A percentile compares a stretch with the other conserved stretches of the same genome.
phyloP scores from a whole-genome alignment of 2,113 vertebrate species.

The Laticauda laticaudata region DNA sequence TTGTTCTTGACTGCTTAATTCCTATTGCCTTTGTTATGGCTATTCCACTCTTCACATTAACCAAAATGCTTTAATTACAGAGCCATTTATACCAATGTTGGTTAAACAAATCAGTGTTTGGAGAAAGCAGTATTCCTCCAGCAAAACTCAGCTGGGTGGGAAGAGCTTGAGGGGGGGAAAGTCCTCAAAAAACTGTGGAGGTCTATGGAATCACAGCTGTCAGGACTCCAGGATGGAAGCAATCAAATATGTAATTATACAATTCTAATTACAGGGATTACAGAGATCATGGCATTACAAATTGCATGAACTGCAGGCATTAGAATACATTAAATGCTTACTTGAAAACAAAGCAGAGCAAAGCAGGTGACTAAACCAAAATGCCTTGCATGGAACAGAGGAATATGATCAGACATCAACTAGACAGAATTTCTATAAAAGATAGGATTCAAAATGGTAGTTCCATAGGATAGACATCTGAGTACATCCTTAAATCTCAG shows the following conservation, averaged over 20 bases:
- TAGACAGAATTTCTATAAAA: not conserved
- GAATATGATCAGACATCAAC: no score
- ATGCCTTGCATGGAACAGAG: not conserved
- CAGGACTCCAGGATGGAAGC: constrained; percentile 31
- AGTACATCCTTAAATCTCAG: not conserved
- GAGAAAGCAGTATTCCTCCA: constrained; percentile 8
- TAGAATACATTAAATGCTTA: constrained; percentile 41
- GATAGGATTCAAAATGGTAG: not conserved
- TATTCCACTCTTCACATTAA: constrained; percentile 2
- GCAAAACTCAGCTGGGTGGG: not conserved
- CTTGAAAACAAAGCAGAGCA: not conserved
- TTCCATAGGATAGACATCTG: not conserved
- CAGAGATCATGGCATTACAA: constrained; percentile 40
- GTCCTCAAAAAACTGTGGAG: constrained; percentile 4
- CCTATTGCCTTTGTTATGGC: constrained; percentile 7
- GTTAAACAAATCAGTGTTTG: constrained; percentile 56
- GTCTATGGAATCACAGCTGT: constrained; percentile 52
- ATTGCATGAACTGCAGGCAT: constrained; percentile 33
- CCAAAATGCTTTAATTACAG: constrained; percentile 49
- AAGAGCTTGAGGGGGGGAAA: not conserved
- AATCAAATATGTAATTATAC: constrained; percentile 60
- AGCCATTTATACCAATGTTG: constrained; percentile 39
- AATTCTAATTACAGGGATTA: constrained; percentile 67
- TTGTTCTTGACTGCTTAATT: constrained; percentile 5
- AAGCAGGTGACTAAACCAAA: not conserved